Evolutionary conservation across 2,888 invertebrate species (phyloP).

Genomic region (Drosophila cognata): DNA sequence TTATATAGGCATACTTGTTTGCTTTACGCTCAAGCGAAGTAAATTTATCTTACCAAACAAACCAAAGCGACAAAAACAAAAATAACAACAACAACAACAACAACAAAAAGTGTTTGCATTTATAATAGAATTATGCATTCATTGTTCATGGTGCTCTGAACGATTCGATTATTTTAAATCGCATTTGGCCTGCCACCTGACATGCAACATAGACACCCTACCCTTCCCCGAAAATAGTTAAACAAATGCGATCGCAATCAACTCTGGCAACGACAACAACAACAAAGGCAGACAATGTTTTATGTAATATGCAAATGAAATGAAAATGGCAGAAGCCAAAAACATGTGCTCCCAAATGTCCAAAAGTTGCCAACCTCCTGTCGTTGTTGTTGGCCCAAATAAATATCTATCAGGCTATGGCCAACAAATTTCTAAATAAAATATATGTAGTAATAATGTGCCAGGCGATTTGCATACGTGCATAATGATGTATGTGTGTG

Average conservation of each 20-base stretch:
- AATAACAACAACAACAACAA: neutral
- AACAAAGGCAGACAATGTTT: conserved; percentile 49
- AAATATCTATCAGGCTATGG: conserved; percentile 36
- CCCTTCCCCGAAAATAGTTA: neutral
- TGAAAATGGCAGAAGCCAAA: conserved; percentile 57
- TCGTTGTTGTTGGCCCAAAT: conserved; percentile 17
- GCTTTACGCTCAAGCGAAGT: neutral
- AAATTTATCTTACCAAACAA: neutral
- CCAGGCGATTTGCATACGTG: conserved; percentile 57
- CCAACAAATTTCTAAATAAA: conserved; percentile 57
- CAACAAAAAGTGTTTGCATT: conserved; percentile 1
- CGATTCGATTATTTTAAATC: conserved; percentile 42
- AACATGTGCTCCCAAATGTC: conserved; percentile 52
- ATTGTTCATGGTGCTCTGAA: conserved; percentile 19
- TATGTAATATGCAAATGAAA: conserved; percentile 76
- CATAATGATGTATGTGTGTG: conserved; percentile 12
- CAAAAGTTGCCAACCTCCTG: conserved; percentile 25
- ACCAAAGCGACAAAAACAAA: neutral
- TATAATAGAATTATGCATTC: conserved; percentile 29
- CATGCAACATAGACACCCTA: conserved; percentile 11
- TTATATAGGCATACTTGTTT: neutral
- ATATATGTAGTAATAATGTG: conserved; percentile 45
- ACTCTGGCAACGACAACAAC: conserved; percentile 26
- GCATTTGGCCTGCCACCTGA: conserved; percentile 34
- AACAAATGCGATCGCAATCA: conserved; percentile 60